Evolutionary conservation across 2,888 invertebrate species (phyloP), one percentile per base, ranked within the genome.

Genomic region (Trichacis sp.): DNA sequence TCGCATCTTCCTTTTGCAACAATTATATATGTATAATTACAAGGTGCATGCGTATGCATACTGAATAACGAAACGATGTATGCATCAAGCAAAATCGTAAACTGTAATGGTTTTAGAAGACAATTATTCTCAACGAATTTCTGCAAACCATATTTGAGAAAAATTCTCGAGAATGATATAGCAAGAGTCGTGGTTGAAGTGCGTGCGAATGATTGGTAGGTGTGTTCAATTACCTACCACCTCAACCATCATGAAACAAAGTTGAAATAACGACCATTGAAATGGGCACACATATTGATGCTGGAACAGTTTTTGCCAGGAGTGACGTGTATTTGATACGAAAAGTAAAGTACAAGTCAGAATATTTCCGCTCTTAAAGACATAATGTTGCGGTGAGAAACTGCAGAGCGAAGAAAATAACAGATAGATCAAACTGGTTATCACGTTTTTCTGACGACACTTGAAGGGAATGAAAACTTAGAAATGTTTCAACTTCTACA

Each of bases 201-300:
- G 68, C 69, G 63, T 68, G 65, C 62, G 20, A 68, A 56, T 72
- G 70, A 70, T 72, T 70, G 66, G 67, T 52, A 54, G 70, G 63
- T 68, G 54, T 48, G 68, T 68, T 62, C 63, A 65, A 60, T 63
- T 60, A 65, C 36, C 59, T 43, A 58, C 60, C 61, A 66, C 62
- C 52, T 57, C 62, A 52, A 64, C 59, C 61, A 40, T 61, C 36
- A 15, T 48, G 56, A 58, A 52, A 55, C 60, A 45, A 56, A 47
- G 56, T 53, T 42, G 53, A 51, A 61, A 57, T 61, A 64, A 66
- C 54, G 58, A 66, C 61, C 69, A n/a, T n/a, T n/a, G n/a, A 62
- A 67, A 60, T 64, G 59, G 61, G 67, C 64, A 62, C 61, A 67
- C 56, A 58, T 50, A 49, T 57, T 50, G 59, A 61, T 61, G 45